Evolutionary conservation across 2,888 invertebrate genomes (phyloP).

Genomic region (Helleia helle): DNA sequence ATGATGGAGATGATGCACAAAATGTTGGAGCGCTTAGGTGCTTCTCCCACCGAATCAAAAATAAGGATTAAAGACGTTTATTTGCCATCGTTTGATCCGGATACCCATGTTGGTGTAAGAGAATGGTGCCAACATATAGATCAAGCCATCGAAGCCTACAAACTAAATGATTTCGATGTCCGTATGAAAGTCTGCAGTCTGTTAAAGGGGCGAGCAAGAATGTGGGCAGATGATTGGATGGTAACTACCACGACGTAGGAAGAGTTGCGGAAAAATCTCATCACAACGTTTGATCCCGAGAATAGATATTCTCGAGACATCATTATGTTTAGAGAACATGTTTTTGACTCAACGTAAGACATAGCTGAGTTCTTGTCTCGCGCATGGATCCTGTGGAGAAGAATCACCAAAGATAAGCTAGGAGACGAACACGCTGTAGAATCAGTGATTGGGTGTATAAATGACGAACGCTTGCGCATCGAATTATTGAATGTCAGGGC

Average conservation of each 20-base stretch:
- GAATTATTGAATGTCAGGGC: too few species aligned
- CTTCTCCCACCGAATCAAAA: too few species aligned
- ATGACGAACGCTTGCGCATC: too few species aligned
- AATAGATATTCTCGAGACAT: slow-evolving; percentile 15
- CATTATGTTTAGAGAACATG: slow-evolving; percentile 14
- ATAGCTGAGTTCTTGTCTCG: slow-evolving; percentile 16
- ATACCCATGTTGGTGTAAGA: slow-evolving; percentile 20
- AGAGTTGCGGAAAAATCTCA: slow-evolving; percentile 15
- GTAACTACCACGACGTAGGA: slow-evolving; percentile 17
- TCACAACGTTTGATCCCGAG: too few species aligned
- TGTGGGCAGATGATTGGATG: slow-evolving; percentile 25
- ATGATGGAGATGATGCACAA: slow-evolving; percentile 24
- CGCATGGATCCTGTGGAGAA: slow-evolving; percentile 13
- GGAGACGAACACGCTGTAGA: not conserved
- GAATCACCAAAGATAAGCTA: slow-evolving; percentile 9
- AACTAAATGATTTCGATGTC: slow-evolving; percentile 23
- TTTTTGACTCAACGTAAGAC: slow-evolving; percentile 13
- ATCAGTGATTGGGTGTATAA: slow-evolving; percentile 3
- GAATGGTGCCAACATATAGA: slow-evolving; percentile 27
- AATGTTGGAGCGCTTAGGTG: too few species aligned
- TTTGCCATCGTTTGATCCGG: slow-evolving; percentile 26
- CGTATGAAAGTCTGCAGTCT: slow-evolving; percentile 21
- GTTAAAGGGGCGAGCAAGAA: slow-evolving; percentile 24
- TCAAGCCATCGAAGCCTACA: slow-evolving; percentile 18
- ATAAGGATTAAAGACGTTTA: too few species aligned